phyloP scores from a whole-genome alignment of 2,113 vertebrate genomes.

The Malurus alboscapulatus region DNA sequence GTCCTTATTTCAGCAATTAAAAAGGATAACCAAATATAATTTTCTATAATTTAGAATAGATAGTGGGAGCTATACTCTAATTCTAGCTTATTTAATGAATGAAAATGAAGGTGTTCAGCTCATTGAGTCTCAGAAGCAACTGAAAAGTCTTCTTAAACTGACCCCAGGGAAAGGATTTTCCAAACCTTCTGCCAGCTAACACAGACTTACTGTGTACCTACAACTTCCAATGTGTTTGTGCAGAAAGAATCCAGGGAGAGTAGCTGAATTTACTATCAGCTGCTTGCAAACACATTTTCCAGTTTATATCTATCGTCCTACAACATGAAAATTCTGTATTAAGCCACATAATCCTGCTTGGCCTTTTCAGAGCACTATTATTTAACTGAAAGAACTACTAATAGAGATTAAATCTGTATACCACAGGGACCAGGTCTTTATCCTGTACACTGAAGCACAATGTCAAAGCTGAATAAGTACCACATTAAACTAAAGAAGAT shows the following conservation, averaged over 20 bases:
- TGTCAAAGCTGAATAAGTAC: conserved; percentile 1
- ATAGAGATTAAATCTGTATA: neutral
- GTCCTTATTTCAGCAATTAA: neutral
- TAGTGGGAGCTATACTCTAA: neutral
- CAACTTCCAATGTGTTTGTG: neutral
- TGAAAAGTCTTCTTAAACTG: neutral
- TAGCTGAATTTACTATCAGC: neutral
- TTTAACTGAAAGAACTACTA: neutral
- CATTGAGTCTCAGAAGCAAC: neutral
- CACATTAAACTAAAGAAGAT: conserved; percentile 1
- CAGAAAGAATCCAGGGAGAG: neutral
- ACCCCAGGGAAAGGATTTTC: neutral
- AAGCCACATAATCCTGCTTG: neutral
- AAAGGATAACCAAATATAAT: neutral
- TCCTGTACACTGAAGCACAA: neutral
- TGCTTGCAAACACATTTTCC: neutral
- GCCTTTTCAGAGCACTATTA: neutral
- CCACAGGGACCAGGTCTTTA: neutral
- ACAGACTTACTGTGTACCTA: neutral
- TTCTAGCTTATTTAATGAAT: neutral
- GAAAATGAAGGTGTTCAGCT: neutral
- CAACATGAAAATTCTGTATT: neutral
- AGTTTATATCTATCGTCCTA: neutral
- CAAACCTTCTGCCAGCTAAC: neutral
- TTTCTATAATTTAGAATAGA: neutral